phyloP scores from a whole-genome alignment of 2,888 invertebrate species.

The Napeogenes sylphis region DNA sequence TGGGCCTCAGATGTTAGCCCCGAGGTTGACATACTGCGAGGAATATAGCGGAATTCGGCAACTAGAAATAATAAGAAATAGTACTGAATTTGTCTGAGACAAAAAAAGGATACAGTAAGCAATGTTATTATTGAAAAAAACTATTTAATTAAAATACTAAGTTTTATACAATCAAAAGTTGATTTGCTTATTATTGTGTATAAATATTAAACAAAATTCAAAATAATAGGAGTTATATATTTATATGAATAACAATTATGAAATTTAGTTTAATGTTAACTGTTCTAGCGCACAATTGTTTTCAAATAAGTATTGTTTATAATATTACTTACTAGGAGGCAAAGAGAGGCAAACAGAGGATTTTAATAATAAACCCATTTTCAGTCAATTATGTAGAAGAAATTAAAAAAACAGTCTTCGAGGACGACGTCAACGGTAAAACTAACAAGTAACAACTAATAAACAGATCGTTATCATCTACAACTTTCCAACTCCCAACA shows the following conservation, averaged over 20 bases:
- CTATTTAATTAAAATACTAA: too few species aligned
- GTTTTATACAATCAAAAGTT: too few species aligned
- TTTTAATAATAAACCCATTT: slow-evolving; percentile 43
- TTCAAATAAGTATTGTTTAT: not conserved
- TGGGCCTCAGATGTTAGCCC: slow-evolving; percentile 83
- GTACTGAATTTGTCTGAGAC: not conserved
- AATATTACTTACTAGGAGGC: not conserved
- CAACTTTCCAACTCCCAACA: slow-evolving; percentile 40
- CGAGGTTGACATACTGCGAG: slow-evolving; percentile 73
- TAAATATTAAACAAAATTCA: too few species aligned
- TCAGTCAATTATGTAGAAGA: slow-evolving; percentile 18
- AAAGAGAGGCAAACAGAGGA: slow-evolving; percentile 55
- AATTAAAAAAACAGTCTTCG: slow-evolving; percentile 25
- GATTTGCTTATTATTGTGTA: too few species aligned
- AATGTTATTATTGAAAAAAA: too few species aligned
- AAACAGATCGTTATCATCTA: slow-evolving; percentile 43
- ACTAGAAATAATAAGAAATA: slow-evolving; percentile 36
- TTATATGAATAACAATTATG: too few species aligned
- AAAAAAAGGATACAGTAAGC: too few species aligned
- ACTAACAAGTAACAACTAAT: slow-evolving; percentile 36
- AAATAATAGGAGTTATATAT: too few species aligned
- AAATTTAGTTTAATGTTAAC: too few species aligned
- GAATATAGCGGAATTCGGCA: slow-evolving; percentile 45
- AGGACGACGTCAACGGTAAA: slow-evolving; percentile 31
- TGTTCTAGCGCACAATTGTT: too few species aligned